Evolutionary conservation across 2,888 invertebrate genomes (phyloP), one percentile per base, ranked within the genome.

Genomic region (Diplazon laetatorius): DNA sequence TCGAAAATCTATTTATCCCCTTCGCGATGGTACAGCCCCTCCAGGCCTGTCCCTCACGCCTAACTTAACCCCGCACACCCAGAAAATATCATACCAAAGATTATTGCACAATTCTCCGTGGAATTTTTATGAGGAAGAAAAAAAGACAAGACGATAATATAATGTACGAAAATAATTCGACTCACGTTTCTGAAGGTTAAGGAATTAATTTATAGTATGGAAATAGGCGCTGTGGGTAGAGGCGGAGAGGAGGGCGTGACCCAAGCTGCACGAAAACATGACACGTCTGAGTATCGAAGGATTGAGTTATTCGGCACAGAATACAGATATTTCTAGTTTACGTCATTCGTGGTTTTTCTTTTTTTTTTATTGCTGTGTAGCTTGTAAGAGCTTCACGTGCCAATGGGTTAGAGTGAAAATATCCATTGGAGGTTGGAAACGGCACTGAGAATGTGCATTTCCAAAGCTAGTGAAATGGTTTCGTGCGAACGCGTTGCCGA

Each of bases 1-100:
- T 60, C 66, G 50, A 57, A 74, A 74, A 74, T 60, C 65, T 73
- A 74, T 74, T 74, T 66, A 66, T 74, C 42, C 30, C 18, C 48
- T 12, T 39, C 66, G 73, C 66, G 73, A 66, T 66, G n/a, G 14
- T 42, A 52, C 35, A 16, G n/a, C 30, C 16, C 63, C 10, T 37
- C 22, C 16, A 35, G 20, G 50, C 30, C 50, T 20, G 25, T 60
- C 42, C 60, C 22, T 14, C 10, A 20, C 42, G 44, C 22, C 44
- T 25, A 22, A 25, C 52, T 68, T 25, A 68, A 20, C 42, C 9
- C 20, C 57, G 30, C 4, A 16, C 10, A 30, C 14, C 9, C 22
- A 14, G n/a, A 68, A 57, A 68, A 44, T 68, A 68, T 68, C 16
- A 25, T 25, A 55, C 55, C 10, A 10, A 55, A 55, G 8, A 42